These are phyloP conservation scores for Heteractis magnifica DNA, from an alignment of 92 coral and sea anemone species.

Conservation along the genomic window DNA sequence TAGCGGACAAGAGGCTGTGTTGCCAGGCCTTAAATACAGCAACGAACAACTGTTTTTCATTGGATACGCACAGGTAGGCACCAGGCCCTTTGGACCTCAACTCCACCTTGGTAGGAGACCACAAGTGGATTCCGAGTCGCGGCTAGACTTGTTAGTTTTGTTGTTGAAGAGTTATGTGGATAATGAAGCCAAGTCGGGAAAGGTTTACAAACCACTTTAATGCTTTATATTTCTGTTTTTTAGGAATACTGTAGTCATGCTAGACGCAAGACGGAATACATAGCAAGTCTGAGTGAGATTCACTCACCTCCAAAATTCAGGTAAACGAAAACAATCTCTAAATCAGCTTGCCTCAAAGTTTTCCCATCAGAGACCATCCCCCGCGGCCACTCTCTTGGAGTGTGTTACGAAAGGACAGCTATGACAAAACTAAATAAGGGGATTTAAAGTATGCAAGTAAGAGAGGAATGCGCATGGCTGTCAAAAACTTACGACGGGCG, in stretches of 20 bases:
- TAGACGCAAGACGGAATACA: slow-evolving; percentile 90
- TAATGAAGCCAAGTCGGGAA: too few species aligned
- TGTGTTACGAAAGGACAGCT: too few species aligned
- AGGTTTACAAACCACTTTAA: background rate
- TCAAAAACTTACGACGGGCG: too few species aligned
- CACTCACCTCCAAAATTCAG: slow-evolving; percentile 73
- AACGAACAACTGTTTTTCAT: slow-evolving; percentile 94
- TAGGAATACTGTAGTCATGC: slow-evolving; percentile 95
- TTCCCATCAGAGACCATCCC: too few species aligned
- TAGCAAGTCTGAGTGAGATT: slow-evolving; percentile 89
- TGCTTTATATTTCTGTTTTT: background rate
- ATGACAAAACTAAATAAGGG: too few species aligned
- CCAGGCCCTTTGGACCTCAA: background rate
- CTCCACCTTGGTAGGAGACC: background rate
- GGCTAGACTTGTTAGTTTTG: too few species aligned
- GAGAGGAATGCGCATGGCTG: too few species aligned
- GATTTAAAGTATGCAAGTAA: too few species aligned
- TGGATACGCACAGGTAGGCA: slow-evolving; percentile 95
- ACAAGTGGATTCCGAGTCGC: too few species aligned
- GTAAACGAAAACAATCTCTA: background rate
- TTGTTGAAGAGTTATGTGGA: too few species aligned
- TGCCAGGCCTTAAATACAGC: slow-evolving; percentile 78
- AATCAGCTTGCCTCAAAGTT: background rate
- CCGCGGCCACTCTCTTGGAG: too few species aligned
- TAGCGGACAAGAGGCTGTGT: slow-evolving; percentile 59